Evolutionary conservation across 2,888 invertebrate genomes (phyloP).

Genomic region (Adelognathus sp.): DNA sequence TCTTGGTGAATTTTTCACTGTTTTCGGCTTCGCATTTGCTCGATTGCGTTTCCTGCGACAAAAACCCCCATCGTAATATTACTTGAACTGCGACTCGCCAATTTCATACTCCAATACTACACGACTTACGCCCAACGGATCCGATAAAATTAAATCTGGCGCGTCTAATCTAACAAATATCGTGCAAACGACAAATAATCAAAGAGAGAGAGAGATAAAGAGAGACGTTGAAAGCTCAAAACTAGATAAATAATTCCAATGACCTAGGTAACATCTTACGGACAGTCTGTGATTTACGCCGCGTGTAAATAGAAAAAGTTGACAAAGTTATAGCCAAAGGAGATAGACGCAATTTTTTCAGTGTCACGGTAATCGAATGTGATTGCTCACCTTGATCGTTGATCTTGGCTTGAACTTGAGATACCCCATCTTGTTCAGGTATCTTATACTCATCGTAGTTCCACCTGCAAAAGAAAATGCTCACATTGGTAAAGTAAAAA

Average conservation of each 20-base stretch:
- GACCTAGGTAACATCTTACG: constrained; percentile 65
- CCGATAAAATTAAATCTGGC: background rate
- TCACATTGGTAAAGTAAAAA: background rate
- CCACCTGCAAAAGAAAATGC: constrained; percentile 84
- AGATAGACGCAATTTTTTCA: constrained; percentile 21
- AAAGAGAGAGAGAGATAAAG: background rate
- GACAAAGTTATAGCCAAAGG: background rate
- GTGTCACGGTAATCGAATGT: constrained; percentile 18
- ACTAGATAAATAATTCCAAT: constrained; percentile 53
- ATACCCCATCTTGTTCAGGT: constrained; percentile 90
- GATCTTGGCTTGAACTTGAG: constrained; percentile 82
- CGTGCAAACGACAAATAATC: constrained; percentile 16
- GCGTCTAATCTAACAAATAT: constrained; percentile 1
- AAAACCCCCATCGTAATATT: background rate
- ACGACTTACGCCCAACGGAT: background rate
- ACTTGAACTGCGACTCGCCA: background rate
- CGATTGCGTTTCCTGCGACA: constrained; percentile 66
- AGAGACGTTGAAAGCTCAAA: background rate
- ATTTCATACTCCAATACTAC: background rate
- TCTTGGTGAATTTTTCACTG: constrained; percentile 55
- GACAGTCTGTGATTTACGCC: constrained; percentile 65
- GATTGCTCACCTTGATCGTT: constrained; percentile 52
- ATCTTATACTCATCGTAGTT: constrained; percentile 92
- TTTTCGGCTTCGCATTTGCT: constrained; percentile 54
- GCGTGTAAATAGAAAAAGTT: constrained; percentile 67